Base-by-base conservation (phyloP, 2,797 vertebrate species). In the Hipposideros larvatus region DNA sequence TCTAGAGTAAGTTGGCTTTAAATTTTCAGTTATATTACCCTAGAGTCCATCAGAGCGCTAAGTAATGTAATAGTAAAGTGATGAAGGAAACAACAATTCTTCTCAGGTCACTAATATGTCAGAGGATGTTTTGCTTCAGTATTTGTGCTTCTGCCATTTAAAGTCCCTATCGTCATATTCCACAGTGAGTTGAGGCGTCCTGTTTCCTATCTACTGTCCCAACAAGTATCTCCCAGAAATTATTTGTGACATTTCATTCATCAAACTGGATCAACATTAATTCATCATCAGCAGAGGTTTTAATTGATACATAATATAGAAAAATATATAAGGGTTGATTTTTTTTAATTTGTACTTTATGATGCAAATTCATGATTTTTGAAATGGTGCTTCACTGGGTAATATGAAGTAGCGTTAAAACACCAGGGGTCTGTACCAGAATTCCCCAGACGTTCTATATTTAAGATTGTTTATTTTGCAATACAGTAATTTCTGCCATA, bases 1-100 rank as follows among this genome's bases (percentile, higher is more conserved):
- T 71, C 41, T 63, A 65, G n/a, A 93, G 89, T 51, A 93, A 95
- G 22, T 90, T 88, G 68, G n/a, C 9, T 95, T 89, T 96, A 79
- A 66, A 43, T 57, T 37, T 95, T 88, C 66, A 95, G 26, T 78
- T 70, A 46, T 88, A 53, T 87, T 84, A 95, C n/a, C 55, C 85
- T 82, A 51, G 63, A 15, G 22, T 83, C 11, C 65, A 46, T 46
- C 37, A 61, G 9, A 88, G 21, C 51, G 7, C 63, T 74, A n/a
- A 66, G 41, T 83, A 86, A 90, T 51, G 78, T 65, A 80, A 74
- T 11, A 92, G 34, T 37, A 77, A 92, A 94, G 21, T 59, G 11
- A 95, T 68, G 10, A 79, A 59, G 10, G 19, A 26, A 86, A 41
- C 11, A 43, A 31, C 57, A 86, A 61, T 92, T 90, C 43, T 78